Base-by-base conservation (phyloP, 2,113 vertebrate genomes). In the Origma solitaria region DNA sequence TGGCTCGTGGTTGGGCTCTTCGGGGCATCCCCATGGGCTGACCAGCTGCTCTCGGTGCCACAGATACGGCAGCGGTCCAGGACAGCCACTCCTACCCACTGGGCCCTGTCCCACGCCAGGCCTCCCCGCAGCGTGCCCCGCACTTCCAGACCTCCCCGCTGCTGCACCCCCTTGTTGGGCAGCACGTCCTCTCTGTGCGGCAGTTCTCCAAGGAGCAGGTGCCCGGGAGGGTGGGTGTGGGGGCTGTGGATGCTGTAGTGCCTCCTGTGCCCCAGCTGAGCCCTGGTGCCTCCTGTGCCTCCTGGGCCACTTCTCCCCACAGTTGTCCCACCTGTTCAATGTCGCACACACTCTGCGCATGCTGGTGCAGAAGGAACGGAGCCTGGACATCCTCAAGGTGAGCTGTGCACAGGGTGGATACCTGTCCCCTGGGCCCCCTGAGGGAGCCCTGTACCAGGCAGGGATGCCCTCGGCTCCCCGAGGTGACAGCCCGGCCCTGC, bases 171-270 rank as follows among this genome's bases (percentile, higher is more conserved):
- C 94, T 99, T 2, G 98, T 99, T 1, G 99, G 99, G 42, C 99
- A 99, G 92, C 99, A 99, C 69, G 86, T 99, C 89, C 98, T 99
- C 80, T 99, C 99, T 0, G 99, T 99, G 71, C 98, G 89, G 70
- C 99, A 99, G 97, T 99, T 99, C 97, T 99, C 98, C 97, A 99
- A 99, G 96, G 99, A 99, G 5, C 99, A 99, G 99, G 99, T 99
- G 92, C 85, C 30, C 0, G 16, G 71, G 47, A 0, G 33, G 85
- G 42, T 2, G 18, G 58, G 77, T 2, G 10, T 0, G 3, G 54
- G 47, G 61, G 24, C 23, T 4, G 2, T 3, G 77, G 65, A 45
- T 4, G 45, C n/a, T 7, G 3, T 6, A 38, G 33, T 13, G 60
- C 28, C 1, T 0, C 5, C 2, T 2, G 1, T 1, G 1, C 72